Evolutionary conservation across 1,140 invertebrate species (phyloP).

Genomic region (Drosophila dunni): DNA sequence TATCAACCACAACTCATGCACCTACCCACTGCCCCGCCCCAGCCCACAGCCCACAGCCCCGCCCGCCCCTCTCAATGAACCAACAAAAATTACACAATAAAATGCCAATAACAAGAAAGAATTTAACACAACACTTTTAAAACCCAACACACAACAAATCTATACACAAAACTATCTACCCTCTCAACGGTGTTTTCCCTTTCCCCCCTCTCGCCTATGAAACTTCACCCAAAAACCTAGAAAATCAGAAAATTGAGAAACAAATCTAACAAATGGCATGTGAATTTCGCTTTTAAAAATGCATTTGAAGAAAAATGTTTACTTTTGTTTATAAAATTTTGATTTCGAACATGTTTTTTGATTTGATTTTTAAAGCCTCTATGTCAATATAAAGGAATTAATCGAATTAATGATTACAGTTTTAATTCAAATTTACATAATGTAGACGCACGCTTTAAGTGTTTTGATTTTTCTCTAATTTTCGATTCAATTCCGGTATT

Average conservation of each 20-base stretch:
- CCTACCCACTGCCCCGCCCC: constrained; percentile 21
- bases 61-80: constrained; percentile 15
- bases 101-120: constrained; percentile 31
- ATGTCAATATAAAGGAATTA: constrained; percentile 19
- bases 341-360: constrained; percentile 39
- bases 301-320: constrained; percentile 44
- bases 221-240: constrained; percentile 18
- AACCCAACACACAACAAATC: constrained; percentile 16
- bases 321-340: constrained; percentile 43
- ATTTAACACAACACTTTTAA: constrained; percentile 21
- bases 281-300: constrained; percentile 76
- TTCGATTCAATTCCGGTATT: constrained; percentile 29
- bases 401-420: constrained; percentile 48
- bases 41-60: not conserved
- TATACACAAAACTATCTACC: not conserved
- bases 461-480: constrained; percentile 39
- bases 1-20: constrained; percentile 85
- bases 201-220: constrained; percentile 3
- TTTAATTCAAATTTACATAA: constrained; percentile 56
- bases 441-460: constrained; percentile 77
- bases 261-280: constrained; percentile 73
- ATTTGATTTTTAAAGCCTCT: constrained; percentile 25
- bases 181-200: not conserved
- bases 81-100: not conserved
- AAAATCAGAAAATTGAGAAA: constrained; percentile 31